These are phyloP conservation scores for Melopsittacus undulatus DNA, from an alignment of 2,797 vertebrate species.

Conservation along the genomic window DNA sequence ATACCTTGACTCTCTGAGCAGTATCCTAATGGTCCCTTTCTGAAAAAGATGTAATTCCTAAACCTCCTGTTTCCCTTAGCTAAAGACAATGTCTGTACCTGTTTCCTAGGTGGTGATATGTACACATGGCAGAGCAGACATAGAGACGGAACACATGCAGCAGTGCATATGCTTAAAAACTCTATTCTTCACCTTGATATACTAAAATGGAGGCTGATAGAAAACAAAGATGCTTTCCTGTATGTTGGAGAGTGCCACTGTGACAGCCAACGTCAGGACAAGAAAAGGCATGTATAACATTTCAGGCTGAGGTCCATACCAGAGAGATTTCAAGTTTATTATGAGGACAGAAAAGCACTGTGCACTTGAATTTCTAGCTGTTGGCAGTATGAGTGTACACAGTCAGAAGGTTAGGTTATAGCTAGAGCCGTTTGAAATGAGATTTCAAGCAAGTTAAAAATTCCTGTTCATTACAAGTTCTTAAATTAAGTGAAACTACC, in stretches of 20 bases:
- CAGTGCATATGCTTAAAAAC: neutral
- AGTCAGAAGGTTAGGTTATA: neutral
- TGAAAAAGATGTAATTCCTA: neutral
- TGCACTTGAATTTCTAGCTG: slow-evolving; percentile 26
- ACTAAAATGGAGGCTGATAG: neutral
- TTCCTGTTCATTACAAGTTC: neutral
- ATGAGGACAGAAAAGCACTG: slow-evolving; percentile 30
- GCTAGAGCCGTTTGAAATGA: neutral
- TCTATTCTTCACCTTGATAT: neutral
- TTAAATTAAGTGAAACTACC: neutral
- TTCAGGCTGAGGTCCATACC: slow-evolving; percentile 12
- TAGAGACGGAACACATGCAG: neutral
- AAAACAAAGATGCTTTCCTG: neutral
- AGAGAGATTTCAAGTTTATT: neutral
- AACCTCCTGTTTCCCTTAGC: neutral
- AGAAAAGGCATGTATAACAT: neutral
- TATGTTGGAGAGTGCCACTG: neutral
- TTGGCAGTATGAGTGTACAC: neutral
- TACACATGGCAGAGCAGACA: neutral
- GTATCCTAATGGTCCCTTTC: neutral
- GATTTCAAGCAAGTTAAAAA: slow-evolving; percentile 17
- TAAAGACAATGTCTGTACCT: neutral
- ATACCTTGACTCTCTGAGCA: neutral
- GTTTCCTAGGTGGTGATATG: neutral
- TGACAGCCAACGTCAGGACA: neutral